These are phyloP conservation scores for Alouatta palliata DNA, from an alignment of 2,113 vertebrate species.

Conservation along the genomic window DNA sequence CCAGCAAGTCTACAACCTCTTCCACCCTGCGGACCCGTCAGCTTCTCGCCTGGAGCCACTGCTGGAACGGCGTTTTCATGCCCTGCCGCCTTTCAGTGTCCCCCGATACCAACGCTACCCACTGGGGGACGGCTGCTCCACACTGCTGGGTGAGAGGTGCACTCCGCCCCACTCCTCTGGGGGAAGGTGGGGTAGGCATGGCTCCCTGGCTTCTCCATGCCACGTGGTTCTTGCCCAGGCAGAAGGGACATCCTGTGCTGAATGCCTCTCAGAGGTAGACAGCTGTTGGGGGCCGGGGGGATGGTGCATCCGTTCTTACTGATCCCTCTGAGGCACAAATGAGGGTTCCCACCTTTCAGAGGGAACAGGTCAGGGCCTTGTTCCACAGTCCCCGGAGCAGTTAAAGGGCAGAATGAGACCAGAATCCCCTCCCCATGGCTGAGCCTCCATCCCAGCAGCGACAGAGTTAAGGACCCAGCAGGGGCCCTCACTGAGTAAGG, in stretches of 20 bases:
- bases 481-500: not conserved
- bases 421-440: not conserved
- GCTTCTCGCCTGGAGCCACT: slow-evolving; percentile 97
- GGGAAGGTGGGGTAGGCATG: not conserved
- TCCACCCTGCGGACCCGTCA: slow-evolving; percentile 97
- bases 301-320: rapidly evolving
- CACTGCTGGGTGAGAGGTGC: slow-evolving; percentile 88
- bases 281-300: not conserved
- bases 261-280: not conserved
- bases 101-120: slow-evolving; percentile 98
- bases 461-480: not conserved
- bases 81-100: slow-evolving; percentile 93
- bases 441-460: not conserved
- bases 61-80: slow-evolving; percentile 94
- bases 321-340: not conserved
- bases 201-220: too few species aligned
- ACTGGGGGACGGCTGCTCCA: slow-evolving; percentile 94
- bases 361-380: not conserved
- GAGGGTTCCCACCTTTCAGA: not conserved
- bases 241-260: not conserved
- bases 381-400: too few species aligned
- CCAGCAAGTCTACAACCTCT: slow-evolving; percentile 98
- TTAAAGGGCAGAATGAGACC: not conserved
- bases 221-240: not conserved
- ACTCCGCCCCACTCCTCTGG: not conserved